These are phyloP conservation scores for Bombus waltoni DNA, from an alignment of 1,140 invertebrate species.

Conservation along the genomic window DNA sequence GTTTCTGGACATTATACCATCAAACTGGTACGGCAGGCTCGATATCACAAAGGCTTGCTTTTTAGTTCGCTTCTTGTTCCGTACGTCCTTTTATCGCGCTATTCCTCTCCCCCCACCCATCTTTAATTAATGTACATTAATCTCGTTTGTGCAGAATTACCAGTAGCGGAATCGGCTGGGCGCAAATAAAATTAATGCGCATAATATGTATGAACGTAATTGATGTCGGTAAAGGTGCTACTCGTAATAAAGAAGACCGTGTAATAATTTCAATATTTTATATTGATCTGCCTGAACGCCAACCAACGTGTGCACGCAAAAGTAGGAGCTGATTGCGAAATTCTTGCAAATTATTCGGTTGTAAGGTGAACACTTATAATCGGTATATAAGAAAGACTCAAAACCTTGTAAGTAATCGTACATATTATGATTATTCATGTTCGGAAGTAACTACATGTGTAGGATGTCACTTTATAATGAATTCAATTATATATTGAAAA, in stretches of 20 bases:
- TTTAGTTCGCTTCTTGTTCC: neutral
- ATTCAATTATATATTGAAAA: neutral
- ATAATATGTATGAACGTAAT: conserved; percentile 51
- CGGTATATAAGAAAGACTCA: no score
- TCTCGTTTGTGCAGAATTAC: conserved; percentile 34
- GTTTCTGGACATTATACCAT: neutral
- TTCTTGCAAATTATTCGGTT: neutral
- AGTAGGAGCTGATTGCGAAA: neutral
- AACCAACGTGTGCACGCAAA: neutral
- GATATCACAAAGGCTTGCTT: neutral
- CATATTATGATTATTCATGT: neutral
- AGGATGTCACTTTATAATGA: neutral
- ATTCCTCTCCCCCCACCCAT: neutral
- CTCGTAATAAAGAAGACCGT: conserved; percentile 23
- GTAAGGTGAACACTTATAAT: neutral
- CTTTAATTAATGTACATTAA: conserved; percentile 48
- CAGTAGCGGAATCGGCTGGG: neutral
- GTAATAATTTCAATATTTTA: conserved; percentile 21
- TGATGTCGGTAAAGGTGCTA: conserved; percentile 26
- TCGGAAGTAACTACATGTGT: neutral
- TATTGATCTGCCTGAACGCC: neutral
- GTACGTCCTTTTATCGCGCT: conserved; percentile 11
- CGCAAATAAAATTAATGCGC: conserved; percentile 40
- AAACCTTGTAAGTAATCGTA: neutral
- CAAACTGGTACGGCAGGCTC: neutral